phyloP scores from a whole-genome alignment of 2,888 invertebrate species.

The Andricus quercusramuli region DNA sequence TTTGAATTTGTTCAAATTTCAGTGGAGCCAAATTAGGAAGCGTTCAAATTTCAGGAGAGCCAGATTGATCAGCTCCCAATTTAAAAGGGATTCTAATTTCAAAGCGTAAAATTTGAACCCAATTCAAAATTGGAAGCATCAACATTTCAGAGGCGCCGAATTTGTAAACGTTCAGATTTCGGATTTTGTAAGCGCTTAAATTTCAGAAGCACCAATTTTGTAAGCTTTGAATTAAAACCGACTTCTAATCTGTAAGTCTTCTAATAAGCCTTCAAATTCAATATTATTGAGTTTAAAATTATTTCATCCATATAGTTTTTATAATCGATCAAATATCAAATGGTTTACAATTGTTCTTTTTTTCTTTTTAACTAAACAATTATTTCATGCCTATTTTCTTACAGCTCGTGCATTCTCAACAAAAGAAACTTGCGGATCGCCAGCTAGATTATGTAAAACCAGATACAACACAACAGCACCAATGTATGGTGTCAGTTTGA shows the following conservation, averaged over 20 bases:
- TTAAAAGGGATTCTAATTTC: too few relatives aligned
- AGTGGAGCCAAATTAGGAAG: too few relatives aligned
- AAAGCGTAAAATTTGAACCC: too few relatives aligned
- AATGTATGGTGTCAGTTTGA: constrained; percentile 95
- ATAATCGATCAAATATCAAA: background rate
- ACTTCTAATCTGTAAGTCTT: background rate
- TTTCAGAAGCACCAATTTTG: background rate
- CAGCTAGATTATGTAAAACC: constrained; percentile 90
- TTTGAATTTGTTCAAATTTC: too few relatives aligned
- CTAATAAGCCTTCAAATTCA: background rate
- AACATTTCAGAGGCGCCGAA: background rate
- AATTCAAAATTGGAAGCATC: too few relatives aligned
- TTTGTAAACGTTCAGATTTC: background rate
- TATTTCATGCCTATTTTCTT: background rate
- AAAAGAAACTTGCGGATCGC: constrained; percentile 83
- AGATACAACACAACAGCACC: constrained; percentile 96
- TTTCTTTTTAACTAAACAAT: background rate
- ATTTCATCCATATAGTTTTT: too few relatives aligned
- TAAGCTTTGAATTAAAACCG: background rate
- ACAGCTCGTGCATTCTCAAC: constrained; percentile 78
- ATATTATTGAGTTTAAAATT: too few relatives aligned
- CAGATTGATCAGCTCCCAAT: too few relatives aligned
- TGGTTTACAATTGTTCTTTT: background rate
- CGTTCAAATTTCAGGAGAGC: too few relatives aligned
- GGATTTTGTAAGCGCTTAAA: background rate